Evolutionary conservation across 2,888 invertebrate species (phyloP), one percentile per base, ranked within the genome.

Genomic region (Plagiodera versicolora): DNA sequence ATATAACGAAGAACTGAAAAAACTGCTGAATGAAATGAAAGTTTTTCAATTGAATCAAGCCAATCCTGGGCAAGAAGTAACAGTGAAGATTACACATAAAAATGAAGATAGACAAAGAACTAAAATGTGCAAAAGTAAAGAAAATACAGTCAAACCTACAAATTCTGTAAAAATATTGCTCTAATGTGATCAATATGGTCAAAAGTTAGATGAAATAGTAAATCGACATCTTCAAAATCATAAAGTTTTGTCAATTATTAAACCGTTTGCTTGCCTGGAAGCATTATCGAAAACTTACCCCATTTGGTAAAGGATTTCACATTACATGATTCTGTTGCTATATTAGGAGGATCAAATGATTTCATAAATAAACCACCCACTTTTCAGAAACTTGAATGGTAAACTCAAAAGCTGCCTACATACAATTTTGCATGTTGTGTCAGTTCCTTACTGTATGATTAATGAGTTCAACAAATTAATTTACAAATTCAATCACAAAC

Each of bases 151-250:
- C 48, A 48, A 48, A 48, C 1, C 11, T 48, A 48, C 20, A 11
- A n/a, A 48, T 48, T 48, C 48, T 48, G 48, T 24, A 28, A 54
- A 28, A 24, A 46, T 54, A 24, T 45, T 54, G 24, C 39, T 54
- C 46, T 24, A 30, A 16, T 47, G 47, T 55, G 55, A 55, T 55
- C 55, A 55, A 46, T 30, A 18, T 46, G 47, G 46, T 20, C 30
- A 55, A 30, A 46, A 55, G 17, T 46, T 55, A 17, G 55, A 30
- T 55, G 46, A 55, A 46, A 55, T 46, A 28, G 46, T 55, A 30
- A 55, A 46, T 28, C 30, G 46, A 11, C 46, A 46, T 30, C 30
- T 50, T n/a, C 16, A 16, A 46, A 55, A 55, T 46, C 18, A 24
- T 24, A 46, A 30, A 47, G 28, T 47, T 16, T 30, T 28, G 18